Conservation (phyloP, 2,113 vertebrate genomes). For the Oxyruncus cristatus region DNA sequence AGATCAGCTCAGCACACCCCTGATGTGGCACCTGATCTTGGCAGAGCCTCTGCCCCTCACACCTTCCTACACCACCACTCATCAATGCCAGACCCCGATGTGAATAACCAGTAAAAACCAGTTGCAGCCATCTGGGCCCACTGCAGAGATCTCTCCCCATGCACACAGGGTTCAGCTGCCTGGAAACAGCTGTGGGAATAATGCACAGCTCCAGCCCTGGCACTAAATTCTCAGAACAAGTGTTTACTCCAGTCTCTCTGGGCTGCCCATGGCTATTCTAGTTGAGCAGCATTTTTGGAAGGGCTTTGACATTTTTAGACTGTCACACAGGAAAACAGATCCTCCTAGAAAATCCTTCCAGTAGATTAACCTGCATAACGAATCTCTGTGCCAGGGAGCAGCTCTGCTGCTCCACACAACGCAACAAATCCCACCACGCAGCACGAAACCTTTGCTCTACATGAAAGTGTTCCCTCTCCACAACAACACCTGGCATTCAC, state of each 20-base stretch:
- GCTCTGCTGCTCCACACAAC: not conserved
- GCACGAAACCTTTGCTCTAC: not conserved
- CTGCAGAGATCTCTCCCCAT: accelerated
- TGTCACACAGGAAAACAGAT: not conserved
- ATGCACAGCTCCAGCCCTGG: accelerated
- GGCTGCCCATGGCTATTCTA: not conserved
- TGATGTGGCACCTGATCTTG: no score
- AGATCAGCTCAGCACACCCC: not conserved
- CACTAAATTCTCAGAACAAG: not conserved
- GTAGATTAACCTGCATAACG: not conserved
- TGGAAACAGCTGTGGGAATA: not conserved
- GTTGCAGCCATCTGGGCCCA: not conserved
- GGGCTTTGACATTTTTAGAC: not conserved
- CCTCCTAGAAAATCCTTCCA: not conserved
- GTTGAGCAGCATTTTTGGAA: not conserved
- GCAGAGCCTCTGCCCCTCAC: not conserved
- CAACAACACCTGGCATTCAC: accelerated
- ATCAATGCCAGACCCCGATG: accelerated
- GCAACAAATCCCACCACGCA: not conserved
- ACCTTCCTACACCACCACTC: not conserved
- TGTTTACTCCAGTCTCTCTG: not conserved
- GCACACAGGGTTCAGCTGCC: not conserved
- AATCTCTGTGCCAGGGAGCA: not conserved
- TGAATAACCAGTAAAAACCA: not conserved
- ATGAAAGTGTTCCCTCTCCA: accelerated